Base-by-base conservation (phyloP, 2,888 invertebrate genomes). In the Cylindroiulus punctatus region DNA sequence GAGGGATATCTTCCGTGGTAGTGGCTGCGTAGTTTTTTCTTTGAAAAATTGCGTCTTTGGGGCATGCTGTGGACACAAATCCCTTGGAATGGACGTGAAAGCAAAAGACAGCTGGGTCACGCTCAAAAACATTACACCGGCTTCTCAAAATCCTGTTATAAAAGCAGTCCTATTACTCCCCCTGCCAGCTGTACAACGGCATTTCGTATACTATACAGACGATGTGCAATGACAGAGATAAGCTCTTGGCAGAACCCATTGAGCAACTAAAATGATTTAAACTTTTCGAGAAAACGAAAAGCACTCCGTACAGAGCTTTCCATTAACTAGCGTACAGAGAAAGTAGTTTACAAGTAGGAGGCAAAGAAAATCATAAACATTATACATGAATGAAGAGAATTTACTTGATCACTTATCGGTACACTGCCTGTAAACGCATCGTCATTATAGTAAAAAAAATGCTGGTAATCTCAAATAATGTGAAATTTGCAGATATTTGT, bases 131-230 rank as follows among this genome's bases (percentile, higher is more conserved):
- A 76, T 76, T 76, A 76, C 30, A 14, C 30, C 14, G 76, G 76
- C 76, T 76, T 76, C 76, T 76, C 76, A 30, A 76, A 76, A 76
- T 76, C 76, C 76, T 76, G 76, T 76, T 76, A 76, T 30, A 76
- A 76, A 76, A 30, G 76, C 17, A 76, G 30, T 76, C 76, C 1
- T 76, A 76, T 76, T 14, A 76, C 22, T 76, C 30, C 76, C n/a
- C 7, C 22, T 30, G 76, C 76, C 76, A 30, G 14, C 12, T 76
- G 10, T 30, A 12, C 26, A 76, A 76, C 26, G 76, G 57, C 76
- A 76, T 76, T 76, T 76, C 76, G 7, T 76, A 76, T 12, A 22
- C 14, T 30, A 76, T 76, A 30, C 76, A 76, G 76, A 26, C 8
- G 26, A 26, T 76, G 26, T 10, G 76, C 14, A 76, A 76, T 76